phyloP scores from a whole-genome alignment of 2,797 vertebrate species.

The Crenichthys baileyi region DNA sequence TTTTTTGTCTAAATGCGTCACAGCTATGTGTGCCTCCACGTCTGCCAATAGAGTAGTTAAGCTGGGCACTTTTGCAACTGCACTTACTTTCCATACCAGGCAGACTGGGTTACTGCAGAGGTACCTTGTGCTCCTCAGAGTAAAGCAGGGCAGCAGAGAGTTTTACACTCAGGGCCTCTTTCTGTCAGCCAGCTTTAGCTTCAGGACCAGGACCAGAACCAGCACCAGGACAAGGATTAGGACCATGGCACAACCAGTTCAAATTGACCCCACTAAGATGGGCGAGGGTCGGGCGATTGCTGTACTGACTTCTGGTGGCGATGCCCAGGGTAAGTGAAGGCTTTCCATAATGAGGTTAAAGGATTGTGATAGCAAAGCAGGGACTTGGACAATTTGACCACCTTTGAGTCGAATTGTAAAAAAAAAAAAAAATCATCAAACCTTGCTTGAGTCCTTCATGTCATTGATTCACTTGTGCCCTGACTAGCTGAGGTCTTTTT shows the following conservation, averaged over 20 bases:
- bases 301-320: slow-evolving; percentile 92
- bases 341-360: slow-evolving; percentile 5
- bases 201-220: slow-evolving; percentile 44
- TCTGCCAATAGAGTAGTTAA: slow-evolving; percentile 64
- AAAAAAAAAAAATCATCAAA: neutral
- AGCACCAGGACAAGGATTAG: slow-evolving; percentile 2
- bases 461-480: neutral
- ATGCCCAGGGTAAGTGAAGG: slow-evolving; percentile 90
- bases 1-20: slow-evolving; percentile 48
- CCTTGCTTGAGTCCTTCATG: neutral
- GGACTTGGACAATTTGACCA: slow-evolving; percentile 1
- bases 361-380: neutral
- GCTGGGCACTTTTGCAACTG: slow-evolving; percentile 53
- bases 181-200: slow-evolving; percentile 44
- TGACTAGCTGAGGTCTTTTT: neutral
- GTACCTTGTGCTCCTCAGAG: slow-evolving; percentile 24
- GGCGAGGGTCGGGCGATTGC: slow-evolving; percentile 91
- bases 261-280: slow-evolving; percentile 74
- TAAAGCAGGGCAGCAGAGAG: slow-evolving; percentile 27
- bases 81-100: slow-evolving; percentile 58
- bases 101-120: slow-evolving; percentile 35
- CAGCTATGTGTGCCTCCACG: slow-evolving; percentile 45
- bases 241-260: slow-evolving; percentile 65
- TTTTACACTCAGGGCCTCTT: slow-evolving; percentile 34
- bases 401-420: neutral